Evolutionary conservation across 2,113 vertebrate genomes (phyloP).

Genomic region (Athene noctua): DNA sequence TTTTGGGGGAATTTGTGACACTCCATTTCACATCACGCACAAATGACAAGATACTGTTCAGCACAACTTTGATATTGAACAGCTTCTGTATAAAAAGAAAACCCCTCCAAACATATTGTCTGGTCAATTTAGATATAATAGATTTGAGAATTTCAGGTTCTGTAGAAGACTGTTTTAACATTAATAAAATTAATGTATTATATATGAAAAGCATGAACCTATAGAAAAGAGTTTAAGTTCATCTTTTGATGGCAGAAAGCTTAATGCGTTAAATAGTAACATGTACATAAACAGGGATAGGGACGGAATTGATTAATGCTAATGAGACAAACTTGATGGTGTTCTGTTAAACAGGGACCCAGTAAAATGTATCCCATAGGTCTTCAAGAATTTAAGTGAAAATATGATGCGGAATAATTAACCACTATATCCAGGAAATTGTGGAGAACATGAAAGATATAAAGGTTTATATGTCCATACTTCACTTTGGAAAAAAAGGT

Average conservation of each 20-base stretch:
- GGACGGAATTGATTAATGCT: neutral
- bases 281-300: neutral
- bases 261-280: neutral
- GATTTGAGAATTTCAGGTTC: neutral
- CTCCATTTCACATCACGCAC: neutral
- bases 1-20: neutral
- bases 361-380: neutral
- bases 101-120: too few relatives aligned
- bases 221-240: neutral
- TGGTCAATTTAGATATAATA: neutral
- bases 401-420: neutral
- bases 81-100: neutral
- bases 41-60: neutral
- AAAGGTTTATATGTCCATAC: neutral
- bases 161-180: neutral
- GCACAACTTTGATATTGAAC: neutral
- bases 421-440: neutral
- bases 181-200: neutral
- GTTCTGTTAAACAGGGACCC: neutral
- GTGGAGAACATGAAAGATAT: neutral
- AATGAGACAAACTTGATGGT: neutral
- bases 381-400: neutral
- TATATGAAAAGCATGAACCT: neutral
- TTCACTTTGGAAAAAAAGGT: neutral
- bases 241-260: neutral